Evolutionary conservation across 1,140 invertebrate genomes (phyloP).

Genomic region (Diorhabda sublineata): DNA sequence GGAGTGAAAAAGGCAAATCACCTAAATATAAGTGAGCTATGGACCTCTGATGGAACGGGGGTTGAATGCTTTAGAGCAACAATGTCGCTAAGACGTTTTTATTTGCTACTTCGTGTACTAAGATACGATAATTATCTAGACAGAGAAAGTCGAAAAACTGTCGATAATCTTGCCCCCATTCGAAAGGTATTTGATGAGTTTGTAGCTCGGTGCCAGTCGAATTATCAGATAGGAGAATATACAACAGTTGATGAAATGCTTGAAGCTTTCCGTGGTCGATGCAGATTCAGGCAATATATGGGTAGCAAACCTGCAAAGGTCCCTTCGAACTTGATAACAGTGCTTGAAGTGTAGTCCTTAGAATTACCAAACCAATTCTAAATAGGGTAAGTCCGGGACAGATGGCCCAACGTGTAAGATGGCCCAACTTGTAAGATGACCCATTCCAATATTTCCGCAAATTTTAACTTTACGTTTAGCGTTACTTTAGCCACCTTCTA

Average conservation of each 20-base stretch:
- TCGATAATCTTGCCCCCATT: conserved; percentile 22
- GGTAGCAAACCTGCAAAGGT: conserved; percentile 20
- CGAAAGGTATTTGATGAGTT: conserved; percentile 28
- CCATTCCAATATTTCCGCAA: no score
- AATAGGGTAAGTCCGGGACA: no score
- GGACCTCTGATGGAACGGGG: conserved; percentile 43
- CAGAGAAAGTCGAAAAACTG: conserved; percentile 35
- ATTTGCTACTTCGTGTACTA: conserved; percentile 49
- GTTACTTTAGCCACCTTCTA: no score
- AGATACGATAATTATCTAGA: conserved; percentile 48
- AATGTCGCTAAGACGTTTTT: conserved; percentile 51
- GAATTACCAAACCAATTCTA: no score
- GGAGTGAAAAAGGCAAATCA: conserved; percentile 11
- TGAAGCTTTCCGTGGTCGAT: conserved; percentile 22
- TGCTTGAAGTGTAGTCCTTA: not conserved
- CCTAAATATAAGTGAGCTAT: conserved; percentile 31
- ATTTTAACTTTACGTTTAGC: no score
- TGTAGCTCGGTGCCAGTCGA: conserved; percentile 23
- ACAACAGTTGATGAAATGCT: conserved; percentile 27
- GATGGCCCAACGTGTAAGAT: no score
- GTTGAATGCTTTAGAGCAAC: conserved; percentile 45
- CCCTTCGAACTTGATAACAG: not conserved
- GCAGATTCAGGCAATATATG: conserved; percentile 21
- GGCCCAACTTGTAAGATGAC: no score
- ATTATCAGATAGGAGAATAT: conserved; percentile 29